Base-by-base conservation (phyloP, 2,888 invertebrate genomes). In the Cheilosia impressa region DNA sequence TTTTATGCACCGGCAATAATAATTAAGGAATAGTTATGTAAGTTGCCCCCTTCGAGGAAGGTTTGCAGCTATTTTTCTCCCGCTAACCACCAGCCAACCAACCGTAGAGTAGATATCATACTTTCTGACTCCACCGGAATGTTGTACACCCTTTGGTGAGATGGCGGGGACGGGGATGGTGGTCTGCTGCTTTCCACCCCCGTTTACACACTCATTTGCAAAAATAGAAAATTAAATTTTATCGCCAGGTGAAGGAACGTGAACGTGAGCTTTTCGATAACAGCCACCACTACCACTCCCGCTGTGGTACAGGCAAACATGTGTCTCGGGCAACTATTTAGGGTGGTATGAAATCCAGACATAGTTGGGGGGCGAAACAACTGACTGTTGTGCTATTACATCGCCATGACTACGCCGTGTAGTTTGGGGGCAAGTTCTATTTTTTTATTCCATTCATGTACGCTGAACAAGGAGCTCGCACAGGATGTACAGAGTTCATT, bases 151-250 rank as follows among this genome's bases (percentile, higher is more conserved):
- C 15, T 72, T 38, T 63, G 52, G 72, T 43, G 10, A 60, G 52
- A 55, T 45, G 47, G n/a, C n/a, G n/a, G n/a, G n/a, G n/a, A n/a
- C n/a, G n/a, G 57, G 27, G 63, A 13, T 10, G 38, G 27, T 13
- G 13, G 1, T 13, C 15, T 31, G 15, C 22, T 65, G 45, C 19
- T 7, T 19, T n/a, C 63, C 45, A 17, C 53, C 68, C 69, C 24
- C 52, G n/a, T 41, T 19, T 55, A 63, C 83, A 84, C 68, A 79
- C 79, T 83, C 79, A 83, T 83, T 83, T 83, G 75, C 79, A 69
- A 84, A 79, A 79, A 84, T 69, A 69, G 69, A 73, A 75, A 84
- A 84, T 84, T 84, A 79, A 83, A 83, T 83, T 83, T 83, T 79
- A 84, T 84, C 73, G 73, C 79, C 73, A 73, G 79, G 73, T 73